Conservation (phyloP, 1,140 invertebrate species). For the Micrasema minimum region DNA sequence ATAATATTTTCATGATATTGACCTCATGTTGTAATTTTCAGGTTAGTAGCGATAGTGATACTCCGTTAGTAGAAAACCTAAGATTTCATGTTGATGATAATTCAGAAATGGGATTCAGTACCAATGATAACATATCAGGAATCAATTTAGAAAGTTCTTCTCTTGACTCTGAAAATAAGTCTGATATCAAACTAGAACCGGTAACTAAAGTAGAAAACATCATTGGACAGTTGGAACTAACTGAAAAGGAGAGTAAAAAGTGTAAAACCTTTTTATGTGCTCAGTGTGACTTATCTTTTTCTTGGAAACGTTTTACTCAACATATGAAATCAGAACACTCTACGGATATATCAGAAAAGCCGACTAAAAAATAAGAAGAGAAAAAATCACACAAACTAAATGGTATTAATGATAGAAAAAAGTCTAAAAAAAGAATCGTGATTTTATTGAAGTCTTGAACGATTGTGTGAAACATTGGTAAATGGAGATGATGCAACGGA, state of each 20-base stretch:
- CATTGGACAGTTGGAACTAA: too few species aligned
- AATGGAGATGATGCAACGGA: conserved; percentile 12
- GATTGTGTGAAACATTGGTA: too few species aligned
- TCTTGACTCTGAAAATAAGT: too few species aligned
- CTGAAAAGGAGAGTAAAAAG: too few species aligned
- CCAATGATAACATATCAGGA: too few species aligned
- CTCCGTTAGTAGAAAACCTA: conserved; percentile 33
- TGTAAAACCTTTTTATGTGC: too few species aligned
- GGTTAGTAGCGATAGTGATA: conserved; percentile 39
- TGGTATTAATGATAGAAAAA: conserved; percentile 29
- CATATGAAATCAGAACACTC: conserved; percentile 32
- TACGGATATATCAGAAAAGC: conserved; percentile 5
- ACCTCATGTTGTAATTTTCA: too few species aligned
- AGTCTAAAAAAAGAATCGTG: conserved; percentile 27
- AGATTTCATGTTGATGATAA: conserved; percentile 12
- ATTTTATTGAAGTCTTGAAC: background rate
- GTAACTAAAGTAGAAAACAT: too few species aligned
- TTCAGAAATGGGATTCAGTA: too few species aligned
- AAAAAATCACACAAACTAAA: conserved; percentile 26
- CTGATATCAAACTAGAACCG: too few species aligned
- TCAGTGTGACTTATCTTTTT: conserved; percentile 21
- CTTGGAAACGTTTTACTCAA: conserved; percentile 12
- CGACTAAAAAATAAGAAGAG: background rate
- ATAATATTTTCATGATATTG: too few species aligned
- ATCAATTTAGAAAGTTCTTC: too few species aligned